Evolutionary conservation across 1,140 invertebrate genomes (phyloP), one percentile per base, ranked within the genome.

Genomic region (Drosophila obscura): DNA sequence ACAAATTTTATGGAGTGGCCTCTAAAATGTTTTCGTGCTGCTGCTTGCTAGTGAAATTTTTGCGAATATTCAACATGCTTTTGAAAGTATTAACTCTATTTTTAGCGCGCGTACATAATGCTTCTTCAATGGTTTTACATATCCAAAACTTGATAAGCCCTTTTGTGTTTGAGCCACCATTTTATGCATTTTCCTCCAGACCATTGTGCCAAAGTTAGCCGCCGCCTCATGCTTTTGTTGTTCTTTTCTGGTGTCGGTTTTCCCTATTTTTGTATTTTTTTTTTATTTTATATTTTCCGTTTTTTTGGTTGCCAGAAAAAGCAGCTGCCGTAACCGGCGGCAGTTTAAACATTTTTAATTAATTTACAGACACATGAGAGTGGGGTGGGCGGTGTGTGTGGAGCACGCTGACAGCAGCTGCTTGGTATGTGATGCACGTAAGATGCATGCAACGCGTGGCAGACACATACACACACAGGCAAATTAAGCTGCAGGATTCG

Each of bases 281-380:
- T 28, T 7, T 2, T 28, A 2, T 28, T 5, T 5, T 28, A 28
- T 48, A 19, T 19, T 19, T 19, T 19, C 19, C 19, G 19, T 41
- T 43, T 53, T 46, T 15, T 43, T 15, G 49, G 69, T 72, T 46
- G 16, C 43, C 44, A 48, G 53, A 24, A 68, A 57, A 49, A 26
- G 55, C 73, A 75, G 71, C 71, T 65, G 61, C 55, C 52, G 52
- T 73, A 56, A 73, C 72, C 72, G 41, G 60, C 80, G 76, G 60
- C 55, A 76, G 49, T 80, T 84, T 80, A 66, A 85, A 61, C 61
- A 85, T 73, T 80, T 84, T 84, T 84, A 84, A 84, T 84, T 84
- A 84, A 84, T 84, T 84, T 81, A 56, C 78, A 67, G 49, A 69
- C 59, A 74, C 71, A 45, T 45, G 11, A 53, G 19, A 22, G 15